phyloP scores from a whole-genome alignment of 2,797 vertebrate genomes.

The Naso thynnoides region DNA sequence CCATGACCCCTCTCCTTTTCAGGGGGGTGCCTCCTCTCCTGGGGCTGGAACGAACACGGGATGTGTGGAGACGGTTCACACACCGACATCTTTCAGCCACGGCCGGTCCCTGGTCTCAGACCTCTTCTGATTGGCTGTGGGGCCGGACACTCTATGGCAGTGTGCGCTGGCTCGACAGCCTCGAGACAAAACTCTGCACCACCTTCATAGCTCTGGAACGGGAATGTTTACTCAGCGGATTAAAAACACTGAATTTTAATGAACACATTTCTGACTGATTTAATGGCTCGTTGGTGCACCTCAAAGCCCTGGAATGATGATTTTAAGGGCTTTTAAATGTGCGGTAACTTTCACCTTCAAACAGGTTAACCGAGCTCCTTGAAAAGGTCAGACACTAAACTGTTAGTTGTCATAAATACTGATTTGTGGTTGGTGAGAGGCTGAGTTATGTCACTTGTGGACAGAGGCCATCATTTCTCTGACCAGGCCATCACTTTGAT shows the following conservation, averaged over 20 bases:
- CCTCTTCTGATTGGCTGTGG: constrained; percentile 91
- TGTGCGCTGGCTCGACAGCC: constrained; percentile 73
- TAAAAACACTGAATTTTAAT: constrained; percentile 22
- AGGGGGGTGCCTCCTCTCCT: constrained; percentile 89
- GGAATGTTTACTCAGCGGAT: constrained; percentile 11
- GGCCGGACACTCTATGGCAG: constrained; percentile 92
- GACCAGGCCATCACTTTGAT: constrained; percentile 64
- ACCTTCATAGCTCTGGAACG: constrained; percentile 23
- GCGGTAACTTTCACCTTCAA: constrained; percentile 37
- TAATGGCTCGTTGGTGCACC: constrained; percentile 14
- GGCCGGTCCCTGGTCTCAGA: constrained; percentile 77
- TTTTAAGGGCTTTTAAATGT: constrained; percentile 36
- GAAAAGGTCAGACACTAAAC: constrained; percentile 30
- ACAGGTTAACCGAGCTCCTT: constrained; percentile 21
- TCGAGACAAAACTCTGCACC: constrained; percentile 38
- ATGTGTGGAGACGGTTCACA: constrained; percentile 93
- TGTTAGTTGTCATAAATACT: constrained; percentile 53
- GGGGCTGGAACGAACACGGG: constrained; percentile 98
- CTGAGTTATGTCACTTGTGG: constrained; percentile 59
- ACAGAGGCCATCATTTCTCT: constrained; percentile 59
- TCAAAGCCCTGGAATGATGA: background rate
- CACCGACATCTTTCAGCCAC: constrained; percentile 81
- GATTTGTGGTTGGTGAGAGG: constrained; percentile 24
- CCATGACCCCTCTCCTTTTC: constrained; percentile 61
- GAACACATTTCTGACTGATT: constrained; percentile 13